A percentile compares a stretch with the other conserved stretches of the same genome.
Conservation (phyloP, 2,113 vertebrate species). For the Siphamia tubifer region DNA sequence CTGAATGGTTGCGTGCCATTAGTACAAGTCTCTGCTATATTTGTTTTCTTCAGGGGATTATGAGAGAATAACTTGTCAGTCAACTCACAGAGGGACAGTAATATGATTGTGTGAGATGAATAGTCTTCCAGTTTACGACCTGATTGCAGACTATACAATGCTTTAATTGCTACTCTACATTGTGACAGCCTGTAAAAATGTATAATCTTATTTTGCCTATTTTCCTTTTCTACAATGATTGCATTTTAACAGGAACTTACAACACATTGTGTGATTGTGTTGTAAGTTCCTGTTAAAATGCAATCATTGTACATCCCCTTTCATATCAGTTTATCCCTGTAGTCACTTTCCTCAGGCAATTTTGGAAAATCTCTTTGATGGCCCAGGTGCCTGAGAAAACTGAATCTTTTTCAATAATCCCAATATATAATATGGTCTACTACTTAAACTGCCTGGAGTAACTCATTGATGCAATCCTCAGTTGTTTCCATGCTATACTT, state of each 20-base stretch:
- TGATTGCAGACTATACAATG: neutral
- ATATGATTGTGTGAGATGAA: neutral
- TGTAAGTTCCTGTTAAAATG: neutral
- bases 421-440: no score
- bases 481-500: no score
- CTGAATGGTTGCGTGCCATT: neutral
- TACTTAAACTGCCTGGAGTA: no score
- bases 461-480: no score
- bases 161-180: neutral
- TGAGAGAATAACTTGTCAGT: neutral
- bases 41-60: neutral
- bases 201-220: neutral
- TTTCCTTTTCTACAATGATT: neutral
- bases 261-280: neutral
- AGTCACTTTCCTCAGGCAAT: conserved; percentile 19
- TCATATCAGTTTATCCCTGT: neutral
- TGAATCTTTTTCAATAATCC: no score
- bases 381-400: neutral
- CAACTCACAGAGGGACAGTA: neutral
- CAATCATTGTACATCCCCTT: neutral
- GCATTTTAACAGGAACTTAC: neutral
- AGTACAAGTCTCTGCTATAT: neutral
- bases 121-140: neutral
- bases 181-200: neutral
- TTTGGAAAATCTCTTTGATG: neutral